Evolutionary conservation across 2,888 invertebrate genomes (phyloP).

Genomic region (Cheilosia grossa): DNA sequence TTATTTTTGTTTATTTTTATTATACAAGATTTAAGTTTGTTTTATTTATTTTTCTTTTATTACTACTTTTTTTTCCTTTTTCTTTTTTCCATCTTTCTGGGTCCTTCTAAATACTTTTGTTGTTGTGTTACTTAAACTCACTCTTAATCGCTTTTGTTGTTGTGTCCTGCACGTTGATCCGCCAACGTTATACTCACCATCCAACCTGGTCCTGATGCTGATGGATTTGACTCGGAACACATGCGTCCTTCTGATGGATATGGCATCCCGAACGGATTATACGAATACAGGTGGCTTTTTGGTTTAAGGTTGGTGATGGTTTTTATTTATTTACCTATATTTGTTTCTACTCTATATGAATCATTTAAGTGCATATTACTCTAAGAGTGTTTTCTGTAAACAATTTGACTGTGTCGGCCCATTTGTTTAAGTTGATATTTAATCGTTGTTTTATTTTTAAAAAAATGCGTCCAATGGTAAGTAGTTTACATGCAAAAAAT

Average conservation of each 20-base stretch:
- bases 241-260: constrained; percentile 11
- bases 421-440: too few relatives aligned
- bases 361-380: not conserved
- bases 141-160: constrained; percentile 57
- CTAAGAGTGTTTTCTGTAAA: not conserved
- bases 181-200: constrained; percentile 35
- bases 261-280: constrained; percentile 31
- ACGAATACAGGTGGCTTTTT: constrained; percentile 90
- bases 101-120: constrained; percentile 50
- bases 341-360: not conserved
- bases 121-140: constrained; percentile 52
- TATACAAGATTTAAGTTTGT: constrained; percentile 24
- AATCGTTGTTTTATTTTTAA: too few relatives aligned
- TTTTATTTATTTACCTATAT: constrained; percentile 71
- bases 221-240: constrained; percentile 52
- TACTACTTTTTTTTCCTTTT: constrained; percentile 1
- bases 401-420: too few relatives aligned
- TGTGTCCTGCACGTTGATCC: constrained; percentile 46
- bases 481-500: too few relatives aligned
- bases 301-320: constrained; percentile 93
- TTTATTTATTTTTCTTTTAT: constrained; percentile 32
- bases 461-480: too few relatives aligned
- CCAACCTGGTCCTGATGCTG: constrained; percentile 49
- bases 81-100: constrained; percentile 51
- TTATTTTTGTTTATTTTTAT: constrained; percentile 30